A percentile compares a stretch with the other conserved stretches of the same genome.
Conservation (phyloP, 2,113 vertebrate species). For the Alosa alosa region DNA sequence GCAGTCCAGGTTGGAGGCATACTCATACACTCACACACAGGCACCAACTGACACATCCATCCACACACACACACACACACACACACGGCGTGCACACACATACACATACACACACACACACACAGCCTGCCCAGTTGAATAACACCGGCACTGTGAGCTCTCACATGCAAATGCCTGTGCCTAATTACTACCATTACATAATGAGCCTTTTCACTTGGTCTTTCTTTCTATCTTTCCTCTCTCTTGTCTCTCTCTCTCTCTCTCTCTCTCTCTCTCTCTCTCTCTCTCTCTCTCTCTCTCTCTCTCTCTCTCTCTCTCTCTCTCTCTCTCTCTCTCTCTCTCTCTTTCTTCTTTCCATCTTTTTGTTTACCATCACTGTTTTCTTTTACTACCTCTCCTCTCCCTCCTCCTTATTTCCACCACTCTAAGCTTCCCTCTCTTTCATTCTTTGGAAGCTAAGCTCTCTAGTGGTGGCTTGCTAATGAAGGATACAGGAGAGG, state of each 20-base stretch:
- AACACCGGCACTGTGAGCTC: not conserved
- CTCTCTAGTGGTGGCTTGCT: conserved; percentile 53
- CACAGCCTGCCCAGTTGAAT: conserved; percentile 15
- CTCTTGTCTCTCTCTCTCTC: not conserved
- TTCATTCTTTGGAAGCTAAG: conserved; percentile 30
- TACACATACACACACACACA: conserved; percentile 10
- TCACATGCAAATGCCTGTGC: not conserved
- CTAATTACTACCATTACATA: not conserved
- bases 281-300: too few relatives aligned
- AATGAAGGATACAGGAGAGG: conserved; percentile 36
- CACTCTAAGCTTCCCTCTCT: not conserved
- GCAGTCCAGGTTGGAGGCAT: conserved; percentile 32
- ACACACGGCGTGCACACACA: not conserved
- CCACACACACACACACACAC: not conserved
- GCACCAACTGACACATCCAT: too few relatives aligned
- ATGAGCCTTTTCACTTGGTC: not conserved
- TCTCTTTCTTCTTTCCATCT: too few relatives aligned
- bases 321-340: not conserved
- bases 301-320: not conserved
- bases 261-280: conserved; percentile 9
- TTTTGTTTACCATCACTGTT: not conserved
- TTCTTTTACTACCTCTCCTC: not conserved
- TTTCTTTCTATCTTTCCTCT: conserved; percentile 25
- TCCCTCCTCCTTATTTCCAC: conserved; percentile 22
- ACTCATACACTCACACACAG: not conserved